Conservation (phyloP, 2,797 vertebrate genomes). For the Malacoraja senta region DNA sequence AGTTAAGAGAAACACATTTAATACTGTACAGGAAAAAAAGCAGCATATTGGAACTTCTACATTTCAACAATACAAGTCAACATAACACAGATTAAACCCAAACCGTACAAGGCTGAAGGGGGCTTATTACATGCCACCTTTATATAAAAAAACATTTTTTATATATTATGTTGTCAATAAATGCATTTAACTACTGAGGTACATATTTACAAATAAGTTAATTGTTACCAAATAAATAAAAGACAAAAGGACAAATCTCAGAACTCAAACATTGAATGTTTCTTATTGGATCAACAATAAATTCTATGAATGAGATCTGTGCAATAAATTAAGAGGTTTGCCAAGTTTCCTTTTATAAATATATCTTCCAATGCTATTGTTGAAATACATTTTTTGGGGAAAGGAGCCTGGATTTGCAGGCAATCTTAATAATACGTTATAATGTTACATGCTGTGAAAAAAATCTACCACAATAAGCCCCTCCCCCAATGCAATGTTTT, state of each 20-base stretch:
- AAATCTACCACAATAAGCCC: neutral
- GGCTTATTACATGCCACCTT: conserved; percentile 8
- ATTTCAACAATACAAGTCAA: conserved; percentile 32
- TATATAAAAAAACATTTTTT: neutral
- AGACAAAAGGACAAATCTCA: neutral
- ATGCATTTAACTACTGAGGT: neutral
- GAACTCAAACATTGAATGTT: conserved; percentile 17
- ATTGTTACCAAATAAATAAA: conserved; percentile 19
- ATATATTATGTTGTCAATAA: neutral
- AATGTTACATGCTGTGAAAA: neutral
- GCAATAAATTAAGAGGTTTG: conserved; percentile 7
- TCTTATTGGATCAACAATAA: neutral
- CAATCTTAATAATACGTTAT: neutral
- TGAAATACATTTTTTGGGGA: too few relatives aligned
- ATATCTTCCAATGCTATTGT: neutral
- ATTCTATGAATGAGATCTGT: conserved; percentile 11
- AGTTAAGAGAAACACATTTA: conserved; percentile 36
- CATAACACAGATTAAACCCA: conserved; percentile 30
- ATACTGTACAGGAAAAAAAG: conserved; percentile 32
- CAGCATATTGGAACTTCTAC: conserved; percentile 19
- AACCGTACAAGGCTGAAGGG: conserved; percentile 23
- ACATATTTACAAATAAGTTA: conserved; percentile 30
- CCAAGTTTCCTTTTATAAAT: conserved; percentile 11
- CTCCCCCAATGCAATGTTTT: neutral
- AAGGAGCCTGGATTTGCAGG: neutral